phyloP scores from a whole-genome alignment of 2,797 vertebrate genomes.

The Siniperca scherzeri region DNA sequence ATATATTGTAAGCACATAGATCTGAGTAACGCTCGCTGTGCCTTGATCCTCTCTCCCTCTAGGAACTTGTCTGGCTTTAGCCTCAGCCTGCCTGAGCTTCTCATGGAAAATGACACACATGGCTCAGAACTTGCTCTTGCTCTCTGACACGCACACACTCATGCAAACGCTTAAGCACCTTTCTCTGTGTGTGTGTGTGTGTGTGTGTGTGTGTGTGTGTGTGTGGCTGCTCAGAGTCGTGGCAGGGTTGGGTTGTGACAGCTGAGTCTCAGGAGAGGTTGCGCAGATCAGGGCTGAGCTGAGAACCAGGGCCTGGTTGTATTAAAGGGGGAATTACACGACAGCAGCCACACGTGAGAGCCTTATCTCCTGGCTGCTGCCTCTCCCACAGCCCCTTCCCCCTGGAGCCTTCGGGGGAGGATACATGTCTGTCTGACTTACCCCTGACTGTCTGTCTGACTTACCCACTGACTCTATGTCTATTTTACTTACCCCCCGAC shows the following conservation, averaged over 20 bases:
- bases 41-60: slow-evolving; percentile 74
- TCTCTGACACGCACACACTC: slow-evolving; percentile 37
- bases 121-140: slow-evolving; percentile 61
- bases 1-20: slow-evolving; percentile 60
- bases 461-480: slow-evolving; percentile 30
- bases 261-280: slow-evolving; percentile 84
- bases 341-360: slow-evolving; percentile 80
- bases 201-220: slow-evolving; percentile 26
- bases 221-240: slow-evolving; percentile 60
- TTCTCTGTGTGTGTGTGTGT: slow-evolving; percentile 22
- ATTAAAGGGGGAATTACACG: slow-evolving; percentile 84
- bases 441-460: slow-evolving; percentile 39
- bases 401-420: slow-evolving; percentile 66
- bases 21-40: slow-evolving; percentile 65
- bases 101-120: slow-evolving; percentile 74
- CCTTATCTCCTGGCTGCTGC: slow-evolving; percentile 84
- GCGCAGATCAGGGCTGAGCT: slow-evolving; percentile 84
- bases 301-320: slow-evolving; percentile 82
- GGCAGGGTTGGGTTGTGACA: slow-evolving; percentile 79
- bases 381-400: slow-evolving; percentile 73
- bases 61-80: slow-evolving; percentile 76
- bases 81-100: slow-evolving; percentile 68
- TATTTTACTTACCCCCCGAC: slow-evolving; percentile 47
- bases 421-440: slow-evolving; percentile 65
- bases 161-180: slow-evolving; percentile 63